A percentile compares a stretch with the other conserved stretches of the same genome.
These are phyloP conservation scores for Hybos culiciformis DNA, from an alignment of 2,888 invertebrate genomes.

Conservation along the genomic window DNA sequence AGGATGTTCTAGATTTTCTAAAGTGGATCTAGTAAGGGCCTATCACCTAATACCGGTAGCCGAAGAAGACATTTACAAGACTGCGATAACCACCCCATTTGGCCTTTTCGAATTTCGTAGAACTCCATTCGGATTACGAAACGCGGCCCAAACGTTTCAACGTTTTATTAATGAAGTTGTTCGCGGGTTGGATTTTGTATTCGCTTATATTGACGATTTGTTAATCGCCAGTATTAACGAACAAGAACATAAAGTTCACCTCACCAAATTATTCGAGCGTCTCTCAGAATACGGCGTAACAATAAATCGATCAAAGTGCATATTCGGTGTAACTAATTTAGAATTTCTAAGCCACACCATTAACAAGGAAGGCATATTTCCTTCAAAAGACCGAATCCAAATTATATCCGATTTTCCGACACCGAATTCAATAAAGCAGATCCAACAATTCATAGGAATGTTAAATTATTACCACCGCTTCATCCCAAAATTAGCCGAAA, in stretches of 20 bases:
- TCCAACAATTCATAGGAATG: not conserved
- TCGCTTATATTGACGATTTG: slow-evolving; percentile 19
- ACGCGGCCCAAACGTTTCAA: slow-evolving; percentile 25
- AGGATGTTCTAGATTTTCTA: slow-evolving; percentile 13
- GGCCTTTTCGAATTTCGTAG: slow-evolving; percentile 21
- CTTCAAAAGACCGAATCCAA: not conserved
- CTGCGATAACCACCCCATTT: slow-evolving; percentile 24
- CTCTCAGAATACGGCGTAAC: slow-evolving; percentile 6
- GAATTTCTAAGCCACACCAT: not conserved
- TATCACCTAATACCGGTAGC: slow-evolving; percentile 26
- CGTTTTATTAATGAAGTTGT: slow-evolving; percentile 20
- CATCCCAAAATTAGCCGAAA: not conserved
- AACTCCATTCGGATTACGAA: slow-evolving; percentile 24
- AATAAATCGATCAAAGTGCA: slow-evolving; percentile 14
- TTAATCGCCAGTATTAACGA: slow-evolving; percentile 14
- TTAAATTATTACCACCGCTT: slow-evolving; percentile 1
- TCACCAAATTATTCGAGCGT: slow-evolving; percentile 10
- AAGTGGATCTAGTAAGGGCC: slow-evolving; percentile 18
- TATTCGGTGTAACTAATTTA: slow-evolving; percentile 1
- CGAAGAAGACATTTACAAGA: slow-evolving; percentile 22
- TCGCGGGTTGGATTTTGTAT: slow-evolving; percentile 14
- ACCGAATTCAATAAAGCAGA: not conserved
- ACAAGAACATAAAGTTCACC: slow-evolving; percentile 12
- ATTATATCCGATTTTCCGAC: not conserved
- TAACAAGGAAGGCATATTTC: not conserved